Conservation (phyloP, 2,113 vertebrate species). For the Dolichallabes microphthalmus region DNA sequence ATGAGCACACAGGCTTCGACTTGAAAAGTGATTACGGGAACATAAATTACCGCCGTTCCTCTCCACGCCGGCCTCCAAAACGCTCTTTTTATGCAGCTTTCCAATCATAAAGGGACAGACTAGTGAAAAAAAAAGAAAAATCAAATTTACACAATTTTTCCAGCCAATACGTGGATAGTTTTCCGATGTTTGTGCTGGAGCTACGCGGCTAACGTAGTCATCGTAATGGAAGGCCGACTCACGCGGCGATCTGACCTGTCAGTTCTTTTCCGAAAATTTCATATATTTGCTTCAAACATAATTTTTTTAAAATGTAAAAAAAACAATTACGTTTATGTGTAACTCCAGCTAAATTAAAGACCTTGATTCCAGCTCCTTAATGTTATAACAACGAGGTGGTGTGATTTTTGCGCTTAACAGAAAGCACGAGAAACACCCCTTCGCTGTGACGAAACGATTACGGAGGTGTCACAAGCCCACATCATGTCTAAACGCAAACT, state of each 20-base stretch:
- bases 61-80: background rate
- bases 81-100: background rate
- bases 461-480: no score
- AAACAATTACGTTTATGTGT: no score
- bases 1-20: constrained; percentile 17
- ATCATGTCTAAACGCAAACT: background rate
- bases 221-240: background rate
- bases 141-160: background rate
- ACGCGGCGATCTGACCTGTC: background rate
- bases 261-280: background rate
- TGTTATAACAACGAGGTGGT: background rate
- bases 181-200: constrained; percentile 1
- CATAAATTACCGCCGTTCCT: constrained; percentile 21
- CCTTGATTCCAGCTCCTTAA: background rate
- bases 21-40: constrained; percentile 25
- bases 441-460: no score
- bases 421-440: no score
- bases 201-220: background rate
- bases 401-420: background rate
- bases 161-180: background rate
- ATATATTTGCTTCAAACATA: background rate
- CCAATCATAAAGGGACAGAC: constrained; percentile 17
- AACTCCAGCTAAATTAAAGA: background rate
- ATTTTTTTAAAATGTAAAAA: background rate
- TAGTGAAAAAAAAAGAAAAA: background rate